Conservation (phyloP, 2,888 invertebrate species). For the Hipparchia semele region DNA sequence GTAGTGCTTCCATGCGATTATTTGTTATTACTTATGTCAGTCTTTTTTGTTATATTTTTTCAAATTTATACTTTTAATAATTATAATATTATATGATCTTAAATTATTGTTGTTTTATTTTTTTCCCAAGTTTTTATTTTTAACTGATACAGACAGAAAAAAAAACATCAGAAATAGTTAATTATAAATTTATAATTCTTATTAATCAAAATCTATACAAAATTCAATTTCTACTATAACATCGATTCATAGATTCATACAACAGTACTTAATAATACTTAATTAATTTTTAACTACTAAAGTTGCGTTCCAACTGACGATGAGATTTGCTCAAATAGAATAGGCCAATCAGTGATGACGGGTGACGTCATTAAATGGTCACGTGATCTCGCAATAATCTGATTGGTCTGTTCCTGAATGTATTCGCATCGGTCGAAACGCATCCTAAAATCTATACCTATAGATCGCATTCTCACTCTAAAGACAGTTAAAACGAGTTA, state of each 20-base stretch:
- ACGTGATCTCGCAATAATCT: too few species aligned
- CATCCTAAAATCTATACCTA: too few species aligned
- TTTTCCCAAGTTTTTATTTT: background rate
- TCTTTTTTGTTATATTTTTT: constrained; percentile 37
- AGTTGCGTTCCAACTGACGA: background rate
- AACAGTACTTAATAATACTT: background rate
- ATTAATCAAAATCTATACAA: constrained; percentile 14
- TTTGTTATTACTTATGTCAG: constrained; percentile 23
- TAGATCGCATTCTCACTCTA: too few species aligned
- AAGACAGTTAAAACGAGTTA: too few species aligned
- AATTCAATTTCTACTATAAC: constrained; percentile 10
- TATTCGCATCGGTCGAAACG: too few species aligned
- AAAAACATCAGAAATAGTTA: background rate
- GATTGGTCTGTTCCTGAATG: too few species aligned
- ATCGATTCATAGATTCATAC: background rate
- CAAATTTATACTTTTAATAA: constrained; percentile 34
- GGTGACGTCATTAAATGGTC: too few species aligned
- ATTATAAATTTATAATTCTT: constrained; percentile 18
- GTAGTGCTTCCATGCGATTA: constrained; percentile 31
- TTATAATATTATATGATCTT: constrained; percentile 17
- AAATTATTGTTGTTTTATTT: constrained; percentile 9
- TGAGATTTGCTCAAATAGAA: too few species aligned
- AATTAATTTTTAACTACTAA: background rate
- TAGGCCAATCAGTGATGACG: too few species aligned
- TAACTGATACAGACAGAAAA: background rate